Conservation (phyloP, 2,113 vertebrate species). For the Eulacestoma nigropectus region DNA sequence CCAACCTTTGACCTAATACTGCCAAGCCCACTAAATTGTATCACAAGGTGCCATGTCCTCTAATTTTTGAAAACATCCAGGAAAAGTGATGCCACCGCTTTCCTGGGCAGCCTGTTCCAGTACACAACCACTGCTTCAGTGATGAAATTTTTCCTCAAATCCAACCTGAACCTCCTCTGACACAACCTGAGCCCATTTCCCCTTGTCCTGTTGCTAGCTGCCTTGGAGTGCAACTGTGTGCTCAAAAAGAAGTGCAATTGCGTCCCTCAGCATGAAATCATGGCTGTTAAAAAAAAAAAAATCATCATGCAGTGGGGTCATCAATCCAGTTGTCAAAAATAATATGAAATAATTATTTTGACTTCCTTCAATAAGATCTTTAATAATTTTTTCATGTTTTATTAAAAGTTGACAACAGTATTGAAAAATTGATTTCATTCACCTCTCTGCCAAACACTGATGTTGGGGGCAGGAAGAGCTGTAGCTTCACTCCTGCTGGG, state of each 20-base stretch:
- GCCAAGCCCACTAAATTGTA: not conserved
- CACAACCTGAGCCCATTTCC: not conserved
- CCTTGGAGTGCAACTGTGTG: not conserved
- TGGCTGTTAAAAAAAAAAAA: not conserved
- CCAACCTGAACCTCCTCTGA: not conserved
- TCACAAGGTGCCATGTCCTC: not conserved
- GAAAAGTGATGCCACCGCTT: not conserved
- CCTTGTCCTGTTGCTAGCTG: no score
- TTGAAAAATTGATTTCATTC: not conserved
- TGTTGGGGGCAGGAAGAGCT: not conserved
- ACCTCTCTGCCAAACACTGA: not conserved
- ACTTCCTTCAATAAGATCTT: not conserved
- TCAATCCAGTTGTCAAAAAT: not conserved
- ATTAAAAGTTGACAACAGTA: not conserved
- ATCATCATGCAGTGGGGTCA: not conserved
- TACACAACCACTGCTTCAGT: not conserved
- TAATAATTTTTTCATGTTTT: not conserved
- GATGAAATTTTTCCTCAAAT: not conserved
- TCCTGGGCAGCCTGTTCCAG: not conserved
- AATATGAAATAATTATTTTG: not conserved
- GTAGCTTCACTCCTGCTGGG: not conserved
- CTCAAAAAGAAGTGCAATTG: not conserved
- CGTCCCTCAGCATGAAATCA: not conserved
- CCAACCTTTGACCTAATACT: not conserved
- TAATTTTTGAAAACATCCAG: not conserved